Evolutionary conservation across 1,140 invertebrate genomes (phyloP), one percentile per base, ranked within the genome.

Genomic region (Lycorma delicatula): DNA sequence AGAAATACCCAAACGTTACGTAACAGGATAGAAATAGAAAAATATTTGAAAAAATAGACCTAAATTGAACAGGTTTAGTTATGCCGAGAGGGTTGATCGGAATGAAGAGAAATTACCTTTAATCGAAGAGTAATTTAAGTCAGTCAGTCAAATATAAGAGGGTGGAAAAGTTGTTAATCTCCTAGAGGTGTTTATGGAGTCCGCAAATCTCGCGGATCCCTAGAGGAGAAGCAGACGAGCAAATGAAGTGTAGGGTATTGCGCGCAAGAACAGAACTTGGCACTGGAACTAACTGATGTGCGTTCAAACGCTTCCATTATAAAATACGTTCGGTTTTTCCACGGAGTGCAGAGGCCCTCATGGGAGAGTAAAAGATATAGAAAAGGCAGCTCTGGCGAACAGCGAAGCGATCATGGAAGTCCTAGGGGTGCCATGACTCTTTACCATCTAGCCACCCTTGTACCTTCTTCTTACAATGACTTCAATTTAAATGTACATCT

Each of bases 361-460:
- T 12, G 36, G 18, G 4, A 38, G 13, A 38, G 36, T 38, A 38
- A 18, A 38, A 51, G 48, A 51, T 51, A 27, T 51, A 29, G 50
- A 53, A 53, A 53, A 53, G 36, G 36, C 36, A 13, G 36, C 18
- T n/a, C n/a, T n/a, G n/a, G n/a, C n/a, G n/a, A n/a, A n/a, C n/a
- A n/a, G n/a, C n/a, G n/a, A n/a, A n/a, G 36, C 18, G 36, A 38
- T 38, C 36, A 38, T 38, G 36, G 36, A 4, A 38, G 36, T 31
- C 50, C 36, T 31, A 7, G 31, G 50, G 50, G 50, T 53, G 29
- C 50, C 50, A 36, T 53, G 50, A 53, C 28, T 53, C 29, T 36
- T 29, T 7, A 31, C n/a, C 12, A 34, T 18, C 27, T 13, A 13
- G 36, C 3, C 13, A 4, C 3, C 36, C 36, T 3, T 13, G 3